Evolutionary conservation across 2,113 vertebrate species (phyloP), one percentile per base, ranked within the genome.

Genomic region (Lampris incognitus): DNA sequence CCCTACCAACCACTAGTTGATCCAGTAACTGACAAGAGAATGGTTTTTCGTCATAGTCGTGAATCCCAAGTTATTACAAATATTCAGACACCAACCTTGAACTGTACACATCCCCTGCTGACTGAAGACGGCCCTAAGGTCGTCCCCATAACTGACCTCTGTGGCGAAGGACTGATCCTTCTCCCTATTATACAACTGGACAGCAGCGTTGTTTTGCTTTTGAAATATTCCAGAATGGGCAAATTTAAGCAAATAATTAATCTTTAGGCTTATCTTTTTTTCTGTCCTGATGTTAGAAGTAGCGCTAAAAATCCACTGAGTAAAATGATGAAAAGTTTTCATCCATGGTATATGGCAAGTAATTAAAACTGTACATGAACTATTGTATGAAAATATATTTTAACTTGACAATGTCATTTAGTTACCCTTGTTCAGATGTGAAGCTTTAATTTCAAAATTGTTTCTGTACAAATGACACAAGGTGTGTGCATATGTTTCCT

Each of bases 401-500:
- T 78, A 88, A 85, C 71, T 88, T 74, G 76, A 78, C 72, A 68
- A 52, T 63, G 79, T 83, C 51, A 72, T 91, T 82, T 87, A 89
- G 82, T 41, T 72, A 68, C 73, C 57, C 36, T 78, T 87, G 82
- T 91, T 92, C 82, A 87, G 81, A 91, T 81, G 83, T 90, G 81
- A 89, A 90, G 92, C 91, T 93, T 93, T 93, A 90, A 90, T 88
- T 91, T 69, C 59, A 85, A 56, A 78, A 70, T 76, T 1, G 65
- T 81, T 86, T 92, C 78, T 90, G 81, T 90, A 83, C 74, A 87
- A 81, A 79, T 69, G 51, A 76, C 60, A 81, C 75, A 83, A 79
- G 84, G 76, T 68, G 78, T 85, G 76, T 90, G 82, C 83, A 87
- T 85, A 74, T 87, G 79, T 88, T 79, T 86, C 73, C 78, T 66